Conservation (phyloP, 1,140 invertebrate genomes). For the Bombus sibiricus region DNA sequence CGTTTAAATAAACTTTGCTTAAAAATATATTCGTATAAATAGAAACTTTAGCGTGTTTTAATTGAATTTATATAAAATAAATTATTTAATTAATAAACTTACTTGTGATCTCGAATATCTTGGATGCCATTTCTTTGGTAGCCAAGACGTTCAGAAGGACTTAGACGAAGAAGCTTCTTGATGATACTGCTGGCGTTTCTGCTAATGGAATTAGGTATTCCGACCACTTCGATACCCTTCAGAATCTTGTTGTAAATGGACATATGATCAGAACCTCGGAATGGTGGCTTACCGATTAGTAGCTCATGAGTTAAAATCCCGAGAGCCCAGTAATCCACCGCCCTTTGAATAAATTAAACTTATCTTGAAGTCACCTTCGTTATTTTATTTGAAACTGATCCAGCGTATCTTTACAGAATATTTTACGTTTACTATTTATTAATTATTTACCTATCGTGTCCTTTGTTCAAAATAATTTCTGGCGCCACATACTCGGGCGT, state of each 20-base stretch:
- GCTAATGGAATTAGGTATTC: constrained; percentile 91
- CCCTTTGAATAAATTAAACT: constrained; percentile 78
- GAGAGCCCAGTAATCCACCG: constrained; percentile 97
- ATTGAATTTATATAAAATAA: neutral
- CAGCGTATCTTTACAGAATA: neutral
- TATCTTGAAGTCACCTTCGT: neutral
- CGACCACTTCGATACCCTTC: constrained; percentile 95
- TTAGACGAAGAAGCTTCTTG: constrained; percentile 93
- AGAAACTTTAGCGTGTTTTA: neutral
- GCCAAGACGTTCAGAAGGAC: constrained; percentile 95
- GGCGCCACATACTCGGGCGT: constrained; percentile 96
- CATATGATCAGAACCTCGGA: constrained; percentile 95
- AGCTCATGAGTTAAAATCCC: constrained; percentile 97
- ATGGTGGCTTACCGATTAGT: constrained; percentile 96
- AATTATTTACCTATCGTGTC: constrained; percentile 87
- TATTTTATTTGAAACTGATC: neutral
- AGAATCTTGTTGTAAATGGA: constrained; percentile 98
- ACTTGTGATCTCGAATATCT: constrained; percentile 97
- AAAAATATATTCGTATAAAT: neutral
- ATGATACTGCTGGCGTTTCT: constrained; percentile 92
- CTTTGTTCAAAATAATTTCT: constrained; percentile 96
- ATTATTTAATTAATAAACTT: constrained; percentile 68
- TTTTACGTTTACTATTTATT: neutral
- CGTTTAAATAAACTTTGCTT: neutral
- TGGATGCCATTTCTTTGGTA: constrained; percentile 95